Base-by-base conservation (phyloP, 1,140 invertebrate species). In the Paraescarpia echinospica region DNA sequence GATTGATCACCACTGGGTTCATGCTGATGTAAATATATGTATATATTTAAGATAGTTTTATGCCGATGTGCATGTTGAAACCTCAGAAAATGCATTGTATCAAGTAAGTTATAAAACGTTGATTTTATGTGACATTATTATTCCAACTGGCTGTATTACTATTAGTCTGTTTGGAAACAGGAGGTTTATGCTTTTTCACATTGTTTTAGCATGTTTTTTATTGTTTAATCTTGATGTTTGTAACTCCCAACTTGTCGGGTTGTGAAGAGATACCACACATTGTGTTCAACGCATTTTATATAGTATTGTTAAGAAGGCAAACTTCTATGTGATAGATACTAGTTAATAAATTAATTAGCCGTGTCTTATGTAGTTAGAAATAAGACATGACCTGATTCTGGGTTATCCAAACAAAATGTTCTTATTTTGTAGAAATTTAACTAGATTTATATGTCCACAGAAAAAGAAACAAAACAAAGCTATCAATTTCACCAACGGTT, bases 21-120 rank as follows among this genome's bases (percentile, higher is more conserved):
- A 77, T 31, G 14, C 27, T 18, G 22, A 27, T 77, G 59, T 77
- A 77, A 77, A 77, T 77, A 77, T 77, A 77, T 77, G 27, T 77
- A 77, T 77, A 77, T 77, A 77, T 77, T 77, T 77, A 77, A 77
- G 59, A 77, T 77, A 9, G 59, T 77, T 77, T 77, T 77, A 77
- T 77, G 59, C 59, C 22, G 59, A 77, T 77, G 59, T 77, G 18
- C 59, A 77, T 77, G 22, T 77, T 77, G 59, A 77, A 77, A 31
- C 59, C 59, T 18, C 14, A 31, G 22, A 77, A 77, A 77, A 77
- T 77, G 14, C 1, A 77, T 77, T 77, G 59, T 77, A 27, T 12
- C 22, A 27, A 77, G 59, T 77, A 31, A 77, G 22, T 18, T 27
- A 77, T 4, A 77, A 77, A 77, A 77, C 4, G 27, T 77, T 77